phyloP scores from a whole-genome alignment of 92 coral and sea anemone species.

The Epizoanthus rinbou region DNA sequence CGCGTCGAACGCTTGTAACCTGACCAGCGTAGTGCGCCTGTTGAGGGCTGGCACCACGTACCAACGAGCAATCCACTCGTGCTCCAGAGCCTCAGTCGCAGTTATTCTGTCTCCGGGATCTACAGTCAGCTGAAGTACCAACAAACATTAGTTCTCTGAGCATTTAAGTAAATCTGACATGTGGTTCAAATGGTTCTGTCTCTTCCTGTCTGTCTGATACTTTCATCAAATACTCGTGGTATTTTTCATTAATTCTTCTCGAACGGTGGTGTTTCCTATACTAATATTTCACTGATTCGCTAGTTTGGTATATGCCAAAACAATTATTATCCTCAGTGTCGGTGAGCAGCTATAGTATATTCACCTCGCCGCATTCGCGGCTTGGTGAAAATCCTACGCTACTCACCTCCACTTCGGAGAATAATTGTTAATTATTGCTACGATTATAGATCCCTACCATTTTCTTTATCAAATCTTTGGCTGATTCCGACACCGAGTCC shows the following conservation, averaged over 20 bases:
- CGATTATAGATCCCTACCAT: slow-evolving; percentile 57
- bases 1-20: slow-evolving; percentile 88
- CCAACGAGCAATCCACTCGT: slow-evolving; percentile 81
- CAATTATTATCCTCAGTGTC: too few relatives aligned
- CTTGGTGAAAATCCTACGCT: too few relatives aligned
- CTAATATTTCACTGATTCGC: too few relatives aligned
- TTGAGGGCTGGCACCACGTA: slow-evolving; percentile 71
- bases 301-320: too few relatives aligned
- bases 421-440: not conserved
- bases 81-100: slow-evolving; percentile 74
- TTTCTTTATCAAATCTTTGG: slow-evolving; percentile 78
- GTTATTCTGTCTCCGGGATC: slow-evolving; percentile 75
- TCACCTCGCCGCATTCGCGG: too few relatives aligned
- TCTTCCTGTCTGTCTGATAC: not conserved
- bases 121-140: slow-evolving; percentile 58
- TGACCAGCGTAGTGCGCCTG: slow-evolving; percentile 74
- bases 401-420: too few relatives aligned
- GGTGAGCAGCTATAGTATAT: too few relatives aligned
- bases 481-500: slow-evolving; percentile 90
- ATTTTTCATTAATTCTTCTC: too few relatives aligned
- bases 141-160: too few relatives aligned
- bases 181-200: not conserved
- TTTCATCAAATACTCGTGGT: too few relatives aligned
- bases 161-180: not conserved
- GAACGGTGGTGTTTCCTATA: too few relatives aligned